phyloP scores from a whole-genome alignment of 1,140 invertebrate species.

The Homalodisca vitripennis region DNA sequence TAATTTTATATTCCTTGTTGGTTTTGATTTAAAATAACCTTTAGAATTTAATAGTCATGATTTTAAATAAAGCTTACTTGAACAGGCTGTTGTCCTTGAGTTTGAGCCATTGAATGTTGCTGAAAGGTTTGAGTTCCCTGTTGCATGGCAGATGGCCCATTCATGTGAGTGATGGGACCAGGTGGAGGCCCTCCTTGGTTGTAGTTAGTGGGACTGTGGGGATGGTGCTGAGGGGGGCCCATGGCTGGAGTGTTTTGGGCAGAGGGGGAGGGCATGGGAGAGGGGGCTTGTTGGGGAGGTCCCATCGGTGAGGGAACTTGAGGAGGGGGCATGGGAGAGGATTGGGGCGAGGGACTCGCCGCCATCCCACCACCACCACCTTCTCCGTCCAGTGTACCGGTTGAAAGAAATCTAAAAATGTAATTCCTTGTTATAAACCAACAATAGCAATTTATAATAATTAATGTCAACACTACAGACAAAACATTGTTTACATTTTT shows the following conservation, averaged over 20 bases:
- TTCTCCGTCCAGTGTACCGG: slow-evolving; percentile 36
- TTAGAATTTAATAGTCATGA: too few relatives aligned
- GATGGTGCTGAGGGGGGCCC: slow-evolving; percentile 54
- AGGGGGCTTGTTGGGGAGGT: slow-evolving; percentile 76
- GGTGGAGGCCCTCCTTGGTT: slow-evolving; percentile 48
- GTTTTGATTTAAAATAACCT: too few relatives aligned
- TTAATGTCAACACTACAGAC: too few relatives aligned
- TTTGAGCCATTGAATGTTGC: slow-evolving; percentile 39
- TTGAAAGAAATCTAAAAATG: background rate
- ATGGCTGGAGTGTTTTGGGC: slow-evolving; percentile 49
- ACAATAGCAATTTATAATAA: too few relatives aligned
- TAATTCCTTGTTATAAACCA: background rate
- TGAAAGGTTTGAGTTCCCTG: slow-evolving; percentile 44
- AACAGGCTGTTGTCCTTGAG: slow-evolving; percentile 35
- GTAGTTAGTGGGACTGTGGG: slow-evolving; percentile 58
- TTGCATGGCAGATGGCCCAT: slow-evolving; percentile 45
- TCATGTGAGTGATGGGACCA: slow-evolving; percentile 46
- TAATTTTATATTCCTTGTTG: too few relatives aligned
- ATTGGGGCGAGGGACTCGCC: slow-evolving; percentile 72
- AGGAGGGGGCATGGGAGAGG: slow-evolving; percentile 75
- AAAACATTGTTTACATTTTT: too few relatives aligned
- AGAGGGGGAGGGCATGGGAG: slow-evolving; percentile 54
- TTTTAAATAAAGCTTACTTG: slow-evolving; percentile 34
- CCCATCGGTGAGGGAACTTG: slow-evolving; percentile 84
- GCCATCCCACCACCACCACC: slow-evolving; percentile 56